A percentile compares a stretch with the other conserved stretches of the same genome.
phyloP scores from a whole-genome alignment of 2,888 invertebrate species.

The Alentia gelatinosa region DNA sequence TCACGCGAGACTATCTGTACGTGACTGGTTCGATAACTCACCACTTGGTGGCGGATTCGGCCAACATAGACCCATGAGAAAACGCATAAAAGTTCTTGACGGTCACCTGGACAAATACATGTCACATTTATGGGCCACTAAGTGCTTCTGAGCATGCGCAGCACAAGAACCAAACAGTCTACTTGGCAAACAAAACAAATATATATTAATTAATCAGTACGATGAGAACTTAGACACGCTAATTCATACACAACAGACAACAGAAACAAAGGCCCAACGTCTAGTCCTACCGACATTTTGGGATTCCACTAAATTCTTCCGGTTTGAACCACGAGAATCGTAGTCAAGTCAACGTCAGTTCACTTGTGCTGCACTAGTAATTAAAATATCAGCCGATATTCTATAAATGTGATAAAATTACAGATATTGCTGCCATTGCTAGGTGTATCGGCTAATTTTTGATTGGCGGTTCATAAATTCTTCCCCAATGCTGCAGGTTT shows the following conservation, averaged over 20 bases:
- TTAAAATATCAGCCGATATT: no score
- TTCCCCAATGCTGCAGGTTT: not conserved
- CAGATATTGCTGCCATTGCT: not conserved
- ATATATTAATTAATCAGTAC: not conserved
- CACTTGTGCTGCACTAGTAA: no score
- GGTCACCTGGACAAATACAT: no score
- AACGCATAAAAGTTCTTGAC: no score
- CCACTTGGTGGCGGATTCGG: not conserved
- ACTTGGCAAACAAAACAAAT: not conserved
- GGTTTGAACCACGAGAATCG: no score
- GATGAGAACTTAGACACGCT: not conserved
- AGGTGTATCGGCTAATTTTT: not conserved
- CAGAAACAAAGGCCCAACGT: not conserved
- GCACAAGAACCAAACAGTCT: not conserved
- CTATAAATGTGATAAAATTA: no score
- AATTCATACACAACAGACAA: constrained; percentile 2
- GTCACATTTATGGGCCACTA: no score
- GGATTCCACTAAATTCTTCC: no score
- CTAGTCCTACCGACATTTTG: not conserved
- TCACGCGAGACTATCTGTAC: not conserved
- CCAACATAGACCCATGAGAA: not conserved
- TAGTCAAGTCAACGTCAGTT: no score
- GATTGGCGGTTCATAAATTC: no score
- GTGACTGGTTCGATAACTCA: not conserved
- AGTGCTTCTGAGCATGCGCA: no score